A percentile compares a stretch with the other conserved stretches of the same genome.
Evolutionary conservation across 2,113 vertebrate genomes (phyloP).

Genomic region (Crotalus helleri): DNA sequence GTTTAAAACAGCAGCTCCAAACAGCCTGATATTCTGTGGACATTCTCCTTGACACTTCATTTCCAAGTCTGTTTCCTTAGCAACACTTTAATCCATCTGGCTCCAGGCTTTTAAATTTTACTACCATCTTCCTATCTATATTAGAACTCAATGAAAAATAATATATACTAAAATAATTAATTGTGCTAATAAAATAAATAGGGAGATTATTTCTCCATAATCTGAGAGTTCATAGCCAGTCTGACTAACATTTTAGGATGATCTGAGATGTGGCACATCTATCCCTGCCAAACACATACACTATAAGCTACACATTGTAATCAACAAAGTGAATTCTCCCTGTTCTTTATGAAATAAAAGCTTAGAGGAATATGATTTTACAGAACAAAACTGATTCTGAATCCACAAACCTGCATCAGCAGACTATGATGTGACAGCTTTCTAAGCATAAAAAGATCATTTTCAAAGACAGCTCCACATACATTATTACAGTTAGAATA

Average conservation of each 20-base stretch:
- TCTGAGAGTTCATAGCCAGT: conserved; percentile 16
- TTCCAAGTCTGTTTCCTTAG: conserved; percentile 67
- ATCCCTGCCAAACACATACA: background rate
- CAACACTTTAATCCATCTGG: conserved; percentile 66
- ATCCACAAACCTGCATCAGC: background rate
- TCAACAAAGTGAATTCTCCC: conserved; percentile 2
- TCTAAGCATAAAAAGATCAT: background rate
- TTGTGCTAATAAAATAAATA: conserved; percentile 31
- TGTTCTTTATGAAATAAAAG: background rate
- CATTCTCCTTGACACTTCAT: conserved; percentile 61
- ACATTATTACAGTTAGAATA: background rate
- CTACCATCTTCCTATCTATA: conserved; percentile 57
- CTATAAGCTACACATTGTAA: background rate
- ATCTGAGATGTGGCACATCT: background rate
- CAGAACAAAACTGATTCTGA: background rate
- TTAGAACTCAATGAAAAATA: conserved; percentile 48
- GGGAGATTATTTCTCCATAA: background rate
- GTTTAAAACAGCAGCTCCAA: conserved; percentile 61
- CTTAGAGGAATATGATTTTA: background rate
- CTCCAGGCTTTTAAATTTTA: conserved; percentile 60
- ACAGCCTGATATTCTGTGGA: conserved; percentile 62
- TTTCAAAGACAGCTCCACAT: background rate
- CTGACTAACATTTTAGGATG: background rate
- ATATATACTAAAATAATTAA: conserved; percentile 59
- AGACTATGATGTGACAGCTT: background rate